phyloP scores from a whole-genome alignment of 1,140 invertebrate genomes.

The Chlorops oryzae region DNA sequence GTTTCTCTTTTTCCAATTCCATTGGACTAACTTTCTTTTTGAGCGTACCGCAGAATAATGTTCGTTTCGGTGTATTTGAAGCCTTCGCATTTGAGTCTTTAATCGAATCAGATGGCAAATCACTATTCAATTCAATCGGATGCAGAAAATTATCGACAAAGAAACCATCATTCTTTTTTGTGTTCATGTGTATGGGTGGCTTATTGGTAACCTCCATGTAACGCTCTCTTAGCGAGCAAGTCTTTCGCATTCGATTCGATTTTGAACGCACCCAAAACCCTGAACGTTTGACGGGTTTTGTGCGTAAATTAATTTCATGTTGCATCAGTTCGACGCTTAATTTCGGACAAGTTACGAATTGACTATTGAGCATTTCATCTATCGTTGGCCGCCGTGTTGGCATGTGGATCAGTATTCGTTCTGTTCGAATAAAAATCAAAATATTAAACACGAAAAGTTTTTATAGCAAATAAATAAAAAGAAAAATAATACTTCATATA shows the following conservation, averaged over 20 bases:
- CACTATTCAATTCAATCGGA: constrained; percentile 35
- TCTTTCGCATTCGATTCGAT: constrained; percentile 43
- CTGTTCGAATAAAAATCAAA: constrained; percentile 21
- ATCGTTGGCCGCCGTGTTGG: constrained; percentile 46
- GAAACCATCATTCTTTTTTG: constrained; percentile 39
- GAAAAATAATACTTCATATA: neutral
- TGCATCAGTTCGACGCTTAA: constrained; percentile 43
- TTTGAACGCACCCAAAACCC: constrained; percentile 47
- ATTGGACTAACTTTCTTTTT: constrained; percentile 46
- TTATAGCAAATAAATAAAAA: neutral
- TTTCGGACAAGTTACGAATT: constrained; percentile 46
- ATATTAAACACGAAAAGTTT: neutral
- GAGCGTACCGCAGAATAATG: constrained; percentile 36
- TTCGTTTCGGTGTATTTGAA: constrained; percentile 24
- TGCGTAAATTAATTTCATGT: constrained; percentile 38
- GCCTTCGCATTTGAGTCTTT: constrained; percentile 23
- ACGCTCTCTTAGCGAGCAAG: constrained; percentile 43
- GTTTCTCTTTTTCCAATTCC: constrained; percentile 39
- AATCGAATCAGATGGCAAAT: constrained; percentile 19
- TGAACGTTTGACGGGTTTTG: constrained; percentile 39
- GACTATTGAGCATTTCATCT: constrained; percentile 47
- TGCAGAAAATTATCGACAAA: constrained; percentile 43
- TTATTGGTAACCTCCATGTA: constrained; percentile 44
- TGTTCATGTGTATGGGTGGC: constrained; percentile 43
- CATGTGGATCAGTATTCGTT: constrained; percentile 48